phyloP scores from a whole-genome alignment of 64 coral and sea anemone genomes.

The Montipora cactus region DNA sequence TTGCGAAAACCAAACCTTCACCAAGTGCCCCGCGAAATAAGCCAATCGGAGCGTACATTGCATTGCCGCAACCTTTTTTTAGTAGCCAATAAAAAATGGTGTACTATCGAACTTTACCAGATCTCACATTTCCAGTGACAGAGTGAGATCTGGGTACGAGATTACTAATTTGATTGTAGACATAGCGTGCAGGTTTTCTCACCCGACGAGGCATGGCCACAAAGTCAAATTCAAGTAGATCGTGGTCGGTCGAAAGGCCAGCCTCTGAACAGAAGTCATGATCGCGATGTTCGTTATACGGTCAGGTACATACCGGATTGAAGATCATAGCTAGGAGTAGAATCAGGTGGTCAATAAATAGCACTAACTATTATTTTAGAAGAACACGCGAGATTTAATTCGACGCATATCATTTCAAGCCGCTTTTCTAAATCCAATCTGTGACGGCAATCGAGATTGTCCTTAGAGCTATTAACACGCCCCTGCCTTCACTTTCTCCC shows the following conservation, averaged over 20 bases:
- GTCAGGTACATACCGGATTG: background rate
- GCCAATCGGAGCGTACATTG: too few species aligned
- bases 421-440: background rate
- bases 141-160: too few species aligned
- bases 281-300: background rate
- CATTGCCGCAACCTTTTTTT: too few species aligned
- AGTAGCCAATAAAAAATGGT: too few species aligned
- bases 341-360: slow-evolving; percentile 14
- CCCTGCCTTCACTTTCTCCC: background rate
- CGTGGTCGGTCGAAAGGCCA: slow-evolving; percentile 8
- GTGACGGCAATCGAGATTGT: background rate
- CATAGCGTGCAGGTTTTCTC: background rate
- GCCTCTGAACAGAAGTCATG: background rate
- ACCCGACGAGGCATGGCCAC: background rate
- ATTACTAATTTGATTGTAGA: background rate
- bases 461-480: slow-evolving; percentile 13
- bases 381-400: background rate
- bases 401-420: slow-evolving; percentile 10
- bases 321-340: slow-evolving; percentile 35
- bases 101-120: too few species aligned
- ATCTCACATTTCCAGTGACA: too few species aligned
- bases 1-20: too few species aligned
- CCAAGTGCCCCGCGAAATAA: too few species aligned
- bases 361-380: background rate
- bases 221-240: slow-evolving; percentile 22